phyloP scores from a whole-genome alignment of 2,888 invertebrate species.

The Prenolepis imparis region DNA sequence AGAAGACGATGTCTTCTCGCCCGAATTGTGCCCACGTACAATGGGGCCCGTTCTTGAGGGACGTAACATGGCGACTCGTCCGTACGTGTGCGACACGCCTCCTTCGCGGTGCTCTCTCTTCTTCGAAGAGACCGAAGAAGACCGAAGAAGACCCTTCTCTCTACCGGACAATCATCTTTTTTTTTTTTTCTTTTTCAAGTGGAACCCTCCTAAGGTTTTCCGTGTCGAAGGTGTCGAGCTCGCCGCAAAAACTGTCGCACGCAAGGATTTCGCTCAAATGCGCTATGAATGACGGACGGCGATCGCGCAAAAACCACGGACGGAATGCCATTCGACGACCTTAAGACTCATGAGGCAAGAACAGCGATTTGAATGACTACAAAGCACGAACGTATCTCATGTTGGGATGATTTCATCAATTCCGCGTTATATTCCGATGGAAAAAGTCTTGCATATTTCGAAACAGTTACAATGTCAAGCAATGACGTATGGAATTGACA shows the following conservation, averaged over 20 bases:
- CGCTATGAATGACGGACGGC: conserved; percentile 10
- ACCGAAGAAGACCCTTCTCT: not conserved
- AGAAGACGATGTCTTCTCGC: not conserved
- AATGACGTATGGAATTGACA: no score
- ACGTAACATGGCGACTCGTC: conserved; percentile 31
- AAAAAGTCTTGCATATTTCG: no score
- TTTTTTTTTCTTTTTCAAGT: not conserved
- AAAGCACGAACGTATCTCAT: not conserved
- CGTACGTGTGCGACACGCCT: conserved; percentile 54
- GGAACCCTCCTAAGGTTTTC: conserved; percentile 4
- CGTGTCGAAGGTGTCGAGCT: conserved; percentile 31
- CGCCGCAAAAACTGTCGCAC: conserved; percentile 46
- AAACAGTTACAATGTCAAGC: no score
- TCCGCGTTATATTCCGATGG: not conserved
- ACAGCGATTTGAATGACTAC: not conserved
- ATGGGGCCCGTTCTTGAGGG: conserved; percentile 42
- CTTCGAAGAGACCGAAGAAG: not conserved
- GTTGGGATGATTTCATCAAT: not conserved
- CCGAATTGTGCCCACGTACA: conserved; percentile 39
- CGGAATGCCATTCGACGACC: conserved; percentile 23
- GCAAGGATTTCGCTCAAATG: conserved; percentile 28
- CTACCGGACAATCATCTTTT: not conserved
- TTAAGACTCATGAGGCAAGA: conserved; percentile 18
- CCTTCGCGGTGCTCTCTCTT: not conserved
- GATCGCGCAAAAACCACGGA: conserved; percentile 30